Conservation (phyloP, 2,888 invertebrate genomes). For the Temnothorax rugatulus region DNA sequence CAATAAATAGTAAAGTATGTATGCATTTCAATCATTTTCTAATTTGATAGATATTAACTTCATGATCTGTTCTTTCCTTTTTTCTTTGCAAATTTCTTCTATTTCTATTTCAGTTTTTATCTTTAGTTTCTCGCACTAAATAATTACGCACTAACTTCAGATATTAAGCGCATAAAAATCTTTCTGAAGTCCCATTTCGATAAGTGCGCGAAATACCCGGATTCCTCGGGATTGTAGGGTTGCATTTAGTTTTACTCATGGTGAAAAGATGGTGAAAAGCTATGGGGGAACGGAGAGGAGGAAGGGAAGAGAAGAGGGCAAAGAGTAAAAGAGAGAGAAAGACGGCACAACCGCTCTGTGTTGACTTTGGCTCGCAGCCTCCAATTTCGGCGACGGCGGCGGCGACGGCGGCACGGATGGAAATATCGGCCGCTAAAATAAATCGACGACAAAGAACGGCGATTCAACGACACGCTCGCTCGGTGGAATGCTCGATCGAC, state of each 20-base stretch:
- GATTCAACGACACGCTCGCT: slow-evolving; percentile 75
- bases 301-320: slow-evolving; percentile 18
- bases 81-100: neutral
- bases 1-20: neutral
- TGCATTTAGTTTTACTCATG: neutral
- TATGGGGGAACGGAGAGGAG: slow-evolving; percentile 44
- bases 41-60: neutral
- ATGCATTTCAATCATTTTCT: neutral
- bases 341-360: slow-evolving; percentile 66
- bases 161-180: neutral
- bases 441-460: slow-evolving; percentile 81
- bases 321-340: slow-evolving; percentile 45
- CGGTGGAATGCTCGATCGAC: slow-evolving; percentile 69
- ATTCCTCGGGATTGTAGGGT: slow-evolving; percentile 5
- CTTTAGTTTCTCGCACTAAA: neutral
- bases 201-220: neutral
- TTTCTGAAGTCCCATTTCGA: neutral
- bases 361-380: slow-evolving; percentile 84
- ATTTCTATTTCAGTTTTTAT: neutral
- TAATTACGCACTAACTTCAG: neutral
- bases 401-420: slow-evolving; percentile 81
- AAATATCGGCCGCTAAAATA: slow-evolving; percentile 86
- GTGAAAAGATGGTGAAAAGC: slow-evolving; percentile 50
- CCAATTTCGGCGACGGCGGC: slow-evolving; percentile 57
- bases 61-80: neutral